Evolutionary conservation across 2,888 invertebrate species (phyloP).

Genomic region (Eucera pruinosa): DNA sequence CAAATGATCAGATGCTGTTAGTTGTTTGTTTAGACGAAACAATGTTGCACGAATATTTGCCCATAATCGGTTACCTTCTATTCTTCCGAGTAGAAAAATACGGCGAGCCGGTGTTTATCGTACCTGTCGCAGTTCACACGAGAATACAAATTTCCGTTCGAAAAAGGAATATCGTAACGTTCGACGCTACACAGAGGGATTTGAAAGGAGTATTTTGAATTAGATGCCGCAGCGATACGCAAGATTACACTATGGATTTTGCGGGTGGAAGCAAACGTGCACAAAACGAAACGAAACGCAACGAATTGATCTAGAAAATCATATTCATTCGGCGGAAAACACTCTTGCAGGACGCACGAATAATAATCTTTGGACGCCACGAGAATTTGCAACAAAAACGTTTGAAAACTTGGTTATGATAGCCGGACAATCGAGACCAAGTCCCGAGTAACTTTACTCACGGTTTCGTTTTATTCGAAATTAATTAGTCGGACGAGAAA

Average conservation of each 20-base stretch:
- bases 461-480: constrained; percentile 49
- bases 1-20: not conserved
- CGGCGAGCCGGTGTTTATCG: too few species aligned
- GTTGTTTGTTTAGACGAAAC: not conserved
- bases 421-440: constrained; percentile 56
- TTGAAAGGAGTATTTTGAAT: not conserved
- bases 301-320: not conserved
- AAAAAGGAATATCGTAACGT: too few species aligned
- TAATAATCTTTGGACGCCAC: constrained; percentile 17
- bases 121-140: too few species aligned
- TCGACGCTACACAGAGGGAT: not conserved
- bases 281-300: not conserved
- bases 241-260: not conserved
- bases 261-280: not conserved
- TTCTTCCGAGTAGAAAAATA: too few species aligned
- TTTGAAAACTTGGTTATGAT: constrained; percentile 75
- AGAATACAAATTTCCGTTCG: too few species aligned
- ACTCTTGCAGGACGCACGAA: not conserved
- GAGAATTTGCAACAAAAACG: constrained; percentile 36
- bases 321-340: not conserved
- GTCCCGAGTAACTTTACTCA: constrained; percentile 32
- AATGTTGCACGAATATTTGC: not conserved
- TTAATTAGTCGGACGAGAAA: constrained; percentile 19
- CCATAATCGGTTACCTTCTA: too few species aligned
- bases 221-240: not conserved